These are phyloP conservation scores for Drosophila mercatorum DNA, from an alignment of 2,888 invertebrate species.

Conservation along the genomic window DNA sequence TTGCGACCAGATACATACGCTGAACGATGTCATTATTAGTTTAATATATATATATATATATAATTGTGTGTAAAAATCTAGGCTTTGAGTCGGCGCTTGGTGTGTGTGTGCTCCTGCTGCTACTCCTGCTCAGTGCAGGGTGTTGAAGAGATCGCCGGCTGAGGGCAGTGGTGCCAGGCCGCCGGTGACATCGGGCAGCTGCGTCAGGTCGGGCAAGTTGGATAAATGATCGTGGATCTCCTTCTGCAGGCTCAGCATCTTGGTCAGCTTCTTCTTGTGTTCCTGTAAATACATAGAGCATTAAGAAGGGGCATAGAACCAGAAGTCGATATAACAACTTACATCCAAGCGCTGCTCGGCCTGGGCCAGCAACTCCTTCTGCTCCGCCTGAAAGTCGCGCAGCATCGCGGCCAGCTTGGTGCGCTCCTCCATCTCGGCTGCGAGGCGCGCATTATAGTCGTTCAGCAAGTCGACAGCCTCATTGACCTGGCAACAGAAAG, in stretches of 20 bases:
- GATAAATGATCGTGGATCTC: slow-evolving; percentile 97
- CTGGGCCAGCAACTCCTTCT: slow-evolving; percentile 93
- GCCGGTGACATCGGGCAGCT: slow-evolving; percentile 96
- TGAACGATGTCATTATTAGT: slow-evolving; percentile 2
- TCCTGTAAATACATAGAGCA: slow-evolving; percentile 88
- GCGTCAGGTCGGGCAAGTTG: slow-evolving; percentile 96
- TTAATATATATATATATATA: slow-evolving; percentile 18
- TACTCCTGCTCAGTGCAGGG: slow-evolving; percentile 81
- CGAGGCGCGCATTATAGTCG: slow-evolving; percentile 94
- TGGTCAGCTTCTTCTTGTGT: slow-evolving; percentile 94
- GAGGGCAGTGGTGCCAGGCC: slow-evolving; percentile 97
- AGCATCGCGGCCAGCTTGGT: slow-evolving; percentile 94
- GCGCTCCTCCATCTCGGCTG: slow-evolving; percentile 95
- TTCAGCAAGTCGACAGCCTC: slow-evolving; percentile 94
- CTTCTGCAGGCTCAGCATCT: slow-evolving; percentile 93
- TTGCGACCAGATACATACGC: slow-evolving; percentile 12
- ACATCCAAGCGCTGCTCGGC: slow-evolving; percentile 96
- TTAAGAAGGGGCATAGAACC: slow-evolving; percentile 24
- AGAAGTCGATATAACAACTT: slow-evolving; percentile 43
- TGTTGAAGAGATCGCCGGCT: slow-evolving; percentile 96
- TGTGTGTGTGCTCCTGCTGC: slow-evolving; percentile 8
- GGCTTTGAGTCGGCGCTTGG: slow-evolving; percentile 9
- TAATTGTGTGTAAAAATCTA: slow-evolving; percentile 22
- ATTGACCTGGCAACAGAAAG: slow-evolving; percentile 85
- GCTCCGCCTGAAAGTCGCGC: slow-evolving; percentile 93